phyloP scores from a whole-genome alignment of 2,113 vertebrate species.

The Glareola pratincola region DNA sequence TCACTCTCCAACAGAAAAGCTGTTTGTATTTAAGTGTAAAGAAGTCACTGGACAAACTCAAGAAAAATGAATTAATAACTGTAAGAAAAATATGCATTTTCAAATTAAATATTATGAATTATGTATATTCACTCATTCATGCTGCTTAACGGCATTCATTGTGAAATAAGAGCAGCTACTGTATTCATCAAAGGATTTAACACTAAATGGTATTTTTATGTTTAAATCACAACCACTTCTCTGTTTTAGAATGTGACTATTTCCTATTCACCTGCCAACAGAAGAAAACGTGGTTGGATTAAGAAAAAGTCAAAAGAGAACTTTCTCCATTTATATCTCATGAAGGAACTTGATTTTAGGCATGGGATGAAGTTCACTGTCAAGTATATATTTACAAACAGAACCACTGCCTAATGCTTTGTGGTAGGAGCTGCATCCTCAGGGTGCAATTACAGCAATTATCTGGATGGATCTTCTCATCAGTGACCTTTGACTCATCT shows the following conservation, averaged over 20 bases:
- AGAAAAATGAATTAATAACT: not conserved
- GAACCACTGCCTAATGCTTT: not conserved
- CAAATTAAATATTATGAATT: not conserved
- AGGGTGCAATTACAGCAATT: constrained; percentile 54
- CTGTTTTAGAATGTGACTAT: not conserved
- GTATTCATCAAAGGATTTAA: not conserved
- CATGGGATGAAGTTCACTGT: not conserved
- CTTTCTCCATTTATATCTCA: not conserved
- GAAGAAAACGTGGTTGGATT: not conserved
- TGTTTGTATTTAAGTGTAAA: not conserved
- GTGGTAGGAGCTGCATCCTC: constrained; percentile 21
- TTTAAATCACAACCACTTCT: not conserved
- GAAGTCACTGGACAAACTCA: not conserved
- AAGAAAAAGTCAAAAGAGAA: not conserved
- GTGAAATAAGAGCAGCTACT: not conserved
- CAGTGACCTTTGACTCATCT: constrained; percentile 42
- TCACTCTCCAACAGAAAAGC: not conserved
- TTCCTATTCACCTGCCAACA: not conserved
- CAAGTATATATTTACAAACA: not conserved
- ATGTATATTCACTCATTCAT: not conserved
- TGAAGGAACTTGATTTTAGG: not conserved
- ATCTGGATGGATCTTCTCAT: constrained; percentile 60
- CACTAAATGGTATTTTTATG: not conserved
- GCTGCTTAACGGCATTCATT: not conserved
- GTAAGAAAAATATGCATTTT: not conserved